Conservation (phyloP, 1,140 invertebrate species). For the Anastrepha ludens region DNA sequence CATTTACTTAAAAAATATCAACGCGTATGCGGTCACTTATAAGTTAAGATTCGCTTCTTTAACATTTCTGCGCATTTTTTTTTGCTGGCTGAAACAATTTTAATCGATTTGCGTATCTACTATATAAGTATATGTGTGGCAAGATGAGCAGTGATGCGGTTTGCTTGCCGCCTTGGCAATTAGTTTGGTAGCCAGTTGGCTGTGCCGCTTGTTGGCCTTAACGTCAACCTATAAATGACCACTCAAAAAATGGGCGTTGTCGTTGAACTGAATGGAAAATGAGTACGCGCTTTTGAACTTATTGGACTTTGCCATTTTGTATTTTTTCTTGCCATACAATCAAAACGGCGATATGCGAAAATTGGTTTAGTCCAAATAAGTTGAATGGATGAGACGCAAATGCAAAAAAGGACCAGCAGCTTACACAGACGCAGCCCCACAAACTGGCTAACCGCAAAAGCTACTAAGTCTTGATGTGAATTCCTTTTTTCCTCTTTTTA, state of each 20-base stretch:
- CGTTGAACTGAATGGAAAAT: constrained; percentile 47
- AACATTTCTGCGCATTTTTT: not conserved
- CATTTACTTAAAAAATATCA: constrained; percentile 49
- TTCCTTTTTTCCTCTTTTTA: not conserved
- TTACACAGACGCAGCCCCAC: not conserved
- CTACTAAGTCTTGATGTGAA: not conserved
- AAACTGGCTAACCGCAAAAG: not conserved
- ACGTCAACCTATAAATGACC: constrained; percentile 66
- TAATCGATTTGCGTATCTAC: constrained; percentile 72
- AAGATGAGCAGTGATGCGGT: not conserved
- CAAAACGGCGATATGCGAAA: constrained; percentile 51
- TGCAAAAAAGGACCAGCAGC: not conserved
- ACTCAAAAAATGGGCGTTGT: constrained; percentile 50
- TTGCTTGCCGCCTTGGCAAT: constrained; percentile 1
- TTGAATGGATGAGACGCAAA: not conserved
- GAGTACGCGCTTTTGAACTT: constrained; percentile 34
- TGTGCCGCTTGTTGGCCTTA: not conserved
- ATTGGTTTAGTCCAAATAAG: not conserved
- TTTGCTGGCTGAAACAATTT: constrained; percentile 62
- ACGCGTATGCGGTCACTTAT: not conserved
- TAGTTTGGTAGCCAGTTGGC: constrained; percentile 18
- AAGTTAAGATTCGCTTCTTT: constrained; percentile 13
- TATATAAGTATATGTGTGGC: not conserved
- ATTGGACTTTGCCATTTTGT: constrained; percentile 22
- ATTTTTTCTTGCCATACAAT: constrained; percentile 27